These are phyloP conservation scores for Carassius auratus DNA, from an alignment of 2,113 vertebrate species.

Conservation along the genomic window DNA sequence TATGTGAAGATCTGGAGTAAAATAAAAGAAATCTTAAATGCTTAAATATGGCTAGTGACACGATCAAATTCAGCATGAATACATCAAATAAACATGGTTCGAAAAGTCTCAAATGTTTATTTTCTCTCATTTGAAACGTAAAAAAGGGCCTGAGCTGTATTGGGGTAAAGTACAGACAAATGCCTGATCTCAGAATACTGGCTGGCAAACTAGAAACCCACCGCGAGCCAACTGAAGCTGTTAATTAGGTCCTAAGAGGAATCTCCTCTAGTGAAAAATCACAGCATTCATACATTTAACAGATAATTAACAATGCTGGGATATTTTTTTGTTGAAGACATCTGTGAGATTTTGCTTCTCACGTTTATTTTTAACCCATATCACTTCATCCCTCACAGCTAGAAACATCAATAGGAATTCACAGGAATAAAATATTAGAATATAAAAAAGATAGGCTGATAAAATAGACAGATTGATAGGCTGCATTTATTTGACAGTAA, in stretches of 20 bases:
- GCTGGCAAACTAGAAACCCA: slow-evolving; percentile 55
- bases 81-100: slow-evolving; percentile 1
- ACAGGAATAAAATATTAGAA: too few relatives aligned
- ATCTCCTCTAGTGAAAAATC: slow-evolving; percentile 68
- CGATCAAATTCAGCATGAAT: neutral
- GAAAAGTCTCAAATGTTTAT: neutral
- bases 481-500: too few relatives aligned
- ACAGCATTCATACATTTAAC: slow-evolving; percentile 71
- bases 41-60: neutral
- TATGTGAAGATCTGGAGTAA: neutral
- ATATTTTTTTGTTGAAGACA: slow-evolving; percentile 46
- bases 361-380: slow-evolving; percentile 26
- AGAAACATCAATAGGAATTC: too few relatives aligned
- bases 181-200: slow-evolving; percentile 45
- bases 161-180: neutral
- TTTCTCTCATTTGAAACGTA: slow-evolving; percentile 25
- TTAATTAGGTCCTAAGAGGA: slow-evolving; percentile 78
- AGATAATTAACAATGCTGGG: slow-evolving; percentile 69
- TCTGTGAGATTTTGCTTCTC: slow-evolving; percentile 11
- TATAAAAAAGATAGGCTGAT: too few relatives aligned
- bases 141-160: slow-evolving; percentile 43
- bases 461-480: too few relatives aligned
- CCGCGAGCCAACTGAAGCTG: slow-evolving; percentile 59
- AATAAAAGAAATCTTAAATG: neutral
- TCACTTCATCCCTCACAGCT: too few relatives aligned